These are phyloP conservation scores for Daktulosphaira vitifoliae DNA, from an alignment of 1,140 invertebrate genomes.

Conservation along the genomic window DNA sequence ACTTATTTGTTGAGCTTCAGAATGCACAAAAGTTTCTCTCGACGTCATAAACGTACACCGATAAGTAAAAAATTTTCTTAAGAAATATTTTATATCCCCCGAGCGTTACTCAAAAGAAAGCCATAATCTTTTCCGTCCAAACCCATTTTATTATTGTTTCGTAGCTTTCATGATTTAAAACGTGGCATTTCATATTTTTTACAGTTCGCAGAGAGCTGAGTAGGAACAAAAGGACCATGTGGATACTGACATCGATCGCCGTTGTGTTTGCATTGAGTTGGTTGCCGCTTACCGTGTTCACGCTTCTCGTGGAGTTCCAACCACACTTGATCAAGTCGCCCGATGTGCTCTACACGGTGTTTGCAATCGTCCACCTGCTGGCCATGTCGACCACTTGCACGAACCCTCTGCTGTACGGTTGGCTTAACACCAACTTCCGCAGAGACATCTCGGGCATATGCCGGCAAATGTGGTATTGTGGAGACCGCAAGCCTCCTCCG, in stretches of 20 bases:
- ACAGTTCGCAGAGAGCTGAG: conserved; percentile 43
- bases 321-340: conserved; percentile 38
- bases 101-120: too few relatives aligned
- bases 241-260: conserved; percentile 43
- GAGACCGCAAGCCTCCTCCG: not conserved
- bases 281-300: conserved; percentile 51
- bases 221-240: conserved; percentile 48
- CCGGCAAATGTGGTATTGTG: conserved; percentile 28
- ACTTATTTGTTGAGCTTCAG: too few relatives aligned
- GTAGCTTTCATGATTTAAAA: too few relatives aligned
- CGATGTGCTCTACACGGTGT: conserved; percentile 44
- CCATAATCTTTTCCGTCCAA: too few relatives aligned
- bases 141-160: too few relatives aligned
- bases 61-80: too few relatives aligned
- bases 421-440: conserved; percentile 49
- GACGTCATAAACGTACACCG: too few relatives aligned
- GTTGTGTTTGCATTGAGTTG: conserved; percentile 47
- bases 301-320: conserved; percentile 44
- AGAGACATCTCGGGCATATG: conserved; percentile 41
- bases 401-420: conserved; percentile 51
- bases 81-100: too few relatives aligned
- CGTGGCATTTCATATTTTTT: too few relatives aligned
- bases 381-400: conserved; percentile 51
- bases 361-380: conserved; percentile 49
- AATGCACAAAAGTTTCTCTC: too few relatives aligned